Percentiles rank a stretch among this genome's conserved stretches.
Conservation (phyloP, 1,140 invertebrate genomes). For the Adoxophyes honmai region DNA sequence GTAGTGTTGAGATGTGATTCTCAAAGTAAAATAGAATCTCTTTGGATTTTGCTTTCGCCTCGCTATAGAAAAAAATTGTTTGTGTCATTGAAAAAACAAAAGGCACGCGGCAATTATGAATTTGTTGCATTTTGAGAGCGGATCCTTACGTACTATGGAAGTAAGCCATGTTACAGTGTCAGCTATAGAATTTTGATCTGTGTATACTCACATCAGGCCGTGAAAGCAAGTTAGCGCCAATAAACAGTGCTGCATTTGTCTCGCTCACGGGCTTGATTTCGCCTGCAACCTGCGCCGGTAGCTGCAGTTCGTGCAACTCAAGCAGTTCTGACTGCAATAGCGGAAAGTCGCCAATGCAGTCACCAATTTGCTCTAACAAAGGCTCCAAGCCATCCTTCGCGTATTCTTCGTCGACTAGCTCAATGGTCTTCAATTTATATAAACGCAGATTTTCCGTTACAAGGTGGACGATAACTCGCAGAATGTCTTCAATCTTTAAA, state of each 20-base stretch:
- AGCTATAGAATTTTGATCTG: too few species aligned
- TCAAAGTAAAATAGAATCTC: too few species aligned
- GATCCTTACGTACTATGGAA: too few species aligned
- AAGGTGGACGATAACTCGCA: conserved; percentile 82
- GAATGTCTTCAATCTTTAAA: conserved; percentile 65
- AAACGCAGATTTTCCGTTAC: conserved; percentile 86
- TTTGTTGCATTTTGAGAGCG: too few species aligned
- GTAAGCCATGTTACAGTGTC: too few species aligned
- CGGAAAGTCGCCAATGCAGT: conserved; percentile 80
- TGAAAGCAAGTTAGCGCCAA: conserved; percentile 70
- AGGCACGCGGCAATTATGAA: too few species aligned
- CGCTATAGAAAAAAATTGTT: too few species aligned
- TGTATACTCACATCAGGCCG: conserved; percentile 41
- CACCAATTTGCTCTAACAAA: conserved; percentile 76
- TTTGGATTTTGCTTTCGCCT: too few species aligned
- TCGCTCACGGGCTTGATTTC: conserved; percentile 81
- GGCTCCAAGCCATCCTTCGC: conserved; percentile 61
- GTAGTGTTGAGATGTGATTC: too few species aligned
- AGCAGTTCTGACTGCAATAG: conserved; percentile 78
- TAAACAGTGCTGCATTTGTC: conserved; percentile 77
- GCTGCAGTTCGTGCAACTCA: conserved; percentile 66
- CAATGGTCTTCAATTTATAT: conserved; percentile 85
- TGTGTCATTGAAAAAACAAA: too few species aligned
- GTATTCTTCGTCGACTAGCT: conserved; percentile 79
- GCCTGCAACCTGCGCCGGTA: conserved; percentile 75